Percentiles rank a stretch among this genome's conserved stretches.
phyloP scores from a whole-genome alignment of 1,140 invertebrate species.

The Pseudomyrmex cubaensis region DNA sequence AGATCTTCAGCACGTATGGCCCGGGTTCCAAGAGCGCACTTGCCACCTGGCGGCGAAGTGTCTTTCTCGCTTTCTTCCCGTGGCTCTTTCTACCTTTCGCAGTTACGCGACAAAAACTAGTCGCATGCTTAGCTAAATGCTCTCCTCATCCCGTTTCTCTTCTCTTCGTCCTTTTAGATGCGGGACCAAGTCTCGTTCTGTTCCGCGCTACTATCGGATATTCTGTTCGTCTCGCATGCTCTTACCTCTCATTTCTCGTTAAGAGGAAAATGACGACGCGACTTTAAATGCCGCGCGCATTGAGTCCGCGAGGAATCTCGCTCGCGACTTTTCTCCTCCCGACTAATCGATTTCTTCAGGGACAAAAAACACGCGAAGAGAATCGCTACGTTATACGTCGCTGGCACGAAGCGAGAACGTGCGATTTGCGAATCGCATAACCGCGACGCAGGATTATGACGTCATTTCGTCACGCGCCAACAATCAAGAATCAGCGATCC shows the following conservation, averaged over 20 bases:
- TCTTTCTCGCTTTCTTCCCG: constrained; percentile 39
- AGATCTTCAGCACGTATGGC: constrained; percentile 71
- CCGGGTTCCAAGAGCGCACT: constrained; percentile 75
- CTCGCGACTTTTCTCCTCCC: neutral
- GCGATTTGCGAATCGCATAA: constrained; percentile 57
- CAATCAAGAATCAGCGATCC: constrained; percentile 72
- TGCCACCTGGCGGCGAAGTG: constrained; percentile 78
- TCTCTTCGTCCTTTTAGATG: constrained; percentile 74
- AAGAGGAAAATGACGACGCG: neutral
- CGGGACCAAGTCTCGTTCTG: constrained; percentile 54
- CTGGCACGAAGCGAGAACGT: constrained; percentile 66
- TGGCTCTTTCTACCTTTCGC: constrained; percentile 72
- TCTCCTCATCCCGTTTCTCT: constrained; percentile 71
- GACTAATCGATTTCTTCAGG: constrained; percentile 26
- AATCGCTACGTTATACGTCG: neutral
- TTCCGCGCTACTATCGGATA: constrained; percentile 37
- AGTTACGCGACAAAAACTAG: constrained; percentile 82
- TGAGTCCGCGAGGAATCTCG: neutral
- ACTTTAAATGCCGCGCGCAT: neutral
- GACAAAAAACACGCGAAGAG: constrained; percentile 15
- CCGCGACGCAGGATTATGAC: constrained; percentile 75
- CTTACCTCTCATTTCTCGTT: constrained; percentile 43
- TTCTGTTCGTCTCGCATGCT: constrained; percentile 23
- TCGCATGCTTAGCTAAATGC: constrained; percentile 84
- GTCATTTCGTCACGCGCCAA: constrained; percentile 78